These are phyloP conservation scores for Apamea crenata DNA, from an alignment of 2,888 invertebrate species.

Conservation along the genomic window DNA sequence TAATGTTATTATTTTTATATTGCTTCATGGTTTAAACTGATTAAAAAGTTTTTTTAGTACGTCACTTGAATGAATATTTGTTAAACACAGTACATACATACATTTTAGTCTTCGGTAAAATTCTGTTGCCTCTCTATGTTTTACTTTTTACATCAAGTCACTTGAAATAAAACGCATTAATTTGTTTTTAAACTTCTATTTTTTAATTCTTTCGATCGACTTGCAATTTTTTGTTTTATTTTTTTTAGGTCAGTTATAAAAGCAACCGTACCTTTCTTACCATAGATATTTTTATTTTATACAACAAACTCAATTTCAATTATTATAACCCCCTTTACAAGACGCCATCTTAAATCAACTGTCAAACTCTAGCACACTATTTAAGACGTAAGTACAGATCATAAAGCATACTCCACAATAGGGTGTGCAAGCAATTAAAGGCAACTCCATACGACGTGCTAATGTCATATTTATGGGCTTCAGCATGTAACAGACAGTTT, in stretches of 20 bases:
- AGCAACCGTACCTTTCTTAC: not conserved
- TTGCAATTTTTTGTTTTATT: not conserved
- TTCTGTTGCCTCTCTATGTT: not conserved
- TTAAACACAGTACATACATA: not conserved
- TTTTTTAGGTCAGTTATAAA: not conserved
- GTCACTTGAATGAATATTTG: not conserved
- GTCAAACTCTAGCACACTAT: constrained; percentile 43
- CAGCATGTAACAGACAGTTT: constrained; percentile 83
- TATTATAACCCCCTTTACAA: not conserved
- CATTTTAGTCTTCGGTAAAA: not conserved
- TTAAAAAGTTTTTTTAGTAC: not conserved
- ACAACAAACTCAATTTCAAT: no score
- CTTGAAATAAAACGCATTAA: not conserved
- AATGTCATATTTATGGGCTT: constrained; percentile 89
- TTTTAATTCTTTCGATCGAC: not conserved
- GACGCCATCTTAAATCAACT: constrained; percentile 54
- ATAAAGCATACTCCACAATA: constrained; percentile 81
- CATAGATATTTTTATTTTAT: not conserved
- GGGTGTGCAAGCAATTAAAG: constrained; percentile 80
- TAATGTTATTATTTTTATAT: not conserved
- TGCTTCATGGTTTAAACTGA: not conserved
- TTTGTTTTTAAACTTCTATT: not conserved
- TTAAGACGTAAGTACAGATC: constrained; percentile 67
- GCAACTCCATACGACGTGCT: constrained; percentile 85
- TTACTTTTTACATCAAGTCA: not conserved